Evolutionary conservation across 2,797 vertebrate species (phyloP).

Genomic region (Pipistrellus nathusii): DNA sequence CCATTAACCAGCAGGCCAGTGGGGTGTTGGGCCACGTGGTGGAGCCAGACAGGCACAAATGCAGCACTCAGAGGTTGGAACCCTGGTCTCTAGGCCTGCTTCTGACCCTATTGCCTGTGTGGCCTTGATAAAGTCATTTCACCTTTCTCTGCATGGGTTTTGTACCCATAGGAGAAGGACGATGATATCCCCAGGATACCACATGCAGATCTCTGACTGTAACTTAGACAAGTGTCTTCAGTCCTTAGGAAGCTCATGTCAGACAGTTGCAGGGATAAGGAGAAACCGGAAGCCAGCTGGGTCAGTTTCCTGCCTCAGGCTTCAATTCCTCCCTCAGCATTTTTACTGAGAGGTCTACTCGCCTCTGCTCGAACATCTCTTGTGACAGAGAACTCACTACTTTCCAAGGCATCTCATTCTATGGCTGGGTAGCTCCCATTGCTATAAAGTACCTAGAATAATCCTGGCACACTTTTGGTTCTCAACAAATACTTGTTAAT

Average conservation of each 20-base stretch:
- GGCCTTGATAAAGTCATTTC: background rate
- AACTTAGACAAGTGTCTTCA: background rate
- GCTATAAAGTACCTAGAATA: background rate
- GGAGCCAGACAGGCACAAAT: background rate
- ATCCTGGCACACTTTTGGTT: background rate
- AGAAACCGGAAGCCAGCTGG: background rate
- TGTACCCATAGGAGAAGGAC: background rate
- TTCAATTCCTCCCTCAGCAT: background rate
- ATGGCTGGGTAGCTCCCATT: background rate
- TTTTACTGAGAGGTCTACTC: background rate
- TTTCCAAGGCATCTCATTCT: background rate
- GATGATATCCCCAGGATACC: background rate
- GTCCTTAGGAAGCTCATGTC: background rate
- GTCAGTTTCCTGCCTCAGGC: background rate
- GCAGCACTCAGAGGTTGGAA: background rate
- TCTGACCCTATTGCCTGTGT: background rate
- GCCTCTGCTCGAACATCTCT: background rate
- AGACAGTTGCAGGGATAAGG: background rate
- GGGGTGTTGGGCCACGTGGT: background rate
- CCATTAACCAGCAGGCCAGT: background rate
- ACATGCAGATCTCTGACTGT: background rate
- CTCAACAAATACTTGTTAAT: conserved; percentile 10
- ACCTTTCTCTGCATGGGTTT: background rate
- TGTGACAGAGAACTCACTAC: background rate
- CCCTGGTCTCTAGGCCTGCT: background rate